phyloP scores from a whole-genome alignment of 64 coral and sea anemone species.

The Stichodactyla helianthus region DNA sequence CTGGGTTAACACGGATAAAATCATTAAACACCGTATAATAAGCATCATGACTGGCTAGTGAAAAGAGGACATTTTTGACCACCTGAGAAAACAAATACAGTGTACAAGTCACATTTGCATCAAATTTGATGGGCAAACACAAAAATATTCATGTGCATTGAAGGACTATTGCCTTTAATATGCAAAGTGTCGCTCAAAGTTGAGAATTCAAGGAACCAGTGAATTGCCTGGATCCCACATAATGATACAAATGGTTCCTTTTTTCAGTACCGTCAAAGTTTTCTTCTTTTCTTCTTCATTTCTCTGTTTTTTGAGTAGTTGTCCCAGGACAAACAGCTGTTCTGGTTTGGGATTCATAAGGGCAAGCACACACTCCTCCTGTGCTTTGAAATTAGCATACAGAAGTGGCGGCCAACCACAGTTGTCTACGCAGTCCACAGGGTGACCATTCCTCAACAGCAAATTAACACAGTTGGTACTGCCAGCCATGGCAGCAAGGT shows the following conservation, averaged over 20 bases:
- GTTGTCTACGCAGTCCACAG: conserved; percentile 81
- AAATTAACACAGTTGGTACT: conserved; percentile 74
- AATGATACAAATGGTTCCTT: neutral
- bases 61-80: conserved; percentile 80
- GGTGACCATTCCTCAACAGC: conserved; percentile 62
- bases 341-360: conserved; percentile 93
- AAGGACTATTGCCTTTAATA: no score
- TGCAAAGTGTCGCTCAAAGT: no score
- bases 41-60: conserved; percentile 88
- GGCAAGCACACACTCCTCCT: conserved; percentile 88
- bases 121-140: no score
- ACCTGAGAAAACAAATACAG: conserved; percentile 35
- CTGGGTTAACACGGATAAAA: conserved; percentile 83
- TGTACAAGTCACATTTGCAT: neutral
- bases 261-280: conserved; percentile 64
- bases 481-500: conserved; percentile 83
- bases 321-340: conserved; percentile 84
- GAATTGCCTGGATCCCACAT: neutral
- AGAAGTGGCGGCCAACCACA: conserved; percentile 93
- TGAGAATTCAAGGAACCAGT: no score
- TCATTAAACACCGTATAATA: conserved; percentile 99
- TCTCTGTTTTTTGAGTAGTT: conserved; percentile 42
- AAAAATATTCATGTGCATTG: no score
- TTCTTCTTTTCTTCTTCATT: conserved; percentile 64
- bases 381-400: conserved; percentile 91